Percentiles rank a stretch among this genome's conserved stretches.
phyloP scores from a whole-genome alignment of 2,113 vertebrate genomes.

The Catagonus wagneri region DNA sequence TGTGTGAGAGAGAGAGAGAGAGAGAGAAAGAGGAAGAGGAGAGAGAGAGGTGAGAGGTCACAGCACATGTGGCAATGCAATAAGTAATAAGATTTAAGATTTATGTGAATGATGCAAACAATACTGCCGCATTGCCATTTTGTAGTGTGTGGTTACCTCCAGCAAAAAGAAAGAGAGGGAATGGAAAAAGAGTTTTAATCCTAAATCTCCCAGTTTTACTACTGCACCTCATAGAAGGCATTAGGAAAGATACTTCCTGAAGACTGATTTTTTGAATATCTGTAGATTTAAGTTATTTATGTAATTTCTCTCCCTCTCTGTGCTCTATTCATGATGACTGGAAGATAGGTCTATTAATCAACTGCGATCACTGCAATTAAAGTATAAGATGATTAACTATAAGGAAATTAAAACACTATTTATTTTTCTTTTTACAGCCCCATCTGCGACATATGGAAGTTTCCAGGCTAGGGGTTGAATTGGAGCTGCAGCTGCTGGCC shows the following conservation, averaged over 20 bases:
- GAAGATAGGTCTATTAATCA: not conserved
- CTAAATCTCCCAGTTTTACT: not conserved
- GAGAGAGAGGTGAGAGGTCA: not conserved
- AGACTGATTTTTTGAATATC: not conserved
- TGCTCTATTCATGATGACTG: not conserved
- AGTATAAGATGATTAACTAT: not conserved
- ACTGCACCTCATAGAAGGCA: not conserved
- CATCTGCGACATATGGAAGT: too few species aligned
- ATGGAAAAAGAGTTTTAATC: not conserved
- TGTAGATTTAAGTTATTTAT: not conserved
- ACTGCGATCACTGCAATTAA: not conserved
- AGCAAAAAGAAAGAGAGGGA: not conserved
- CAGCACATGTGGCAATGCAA: not conserved
- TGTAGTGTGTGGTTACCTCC: not conserved
- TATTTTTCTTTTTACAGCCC: too few species aligned
- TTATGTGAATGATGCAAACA: not conserved
- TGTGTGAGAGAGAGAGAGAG: not conserved
- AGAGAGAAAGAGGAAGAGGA: not conserved
- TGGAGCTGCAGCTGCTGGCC: too few species aligned
- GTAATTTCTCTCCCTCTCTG: not conserved
- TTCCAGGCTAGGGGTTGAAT: too few species aligned
- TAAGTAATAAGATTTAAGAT: not conserved
- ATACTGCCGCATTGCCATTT: not conserved
- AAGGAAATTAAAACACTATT: not conserved
- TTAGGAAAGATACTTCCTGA: conserved; percentile 22